A percentile compares a stretch with the other conserved stretches of the same genome.
Conservation (phyloP, 2,888 invertebrate genomes). For the Melangyna quadrimaculata region DNA sequence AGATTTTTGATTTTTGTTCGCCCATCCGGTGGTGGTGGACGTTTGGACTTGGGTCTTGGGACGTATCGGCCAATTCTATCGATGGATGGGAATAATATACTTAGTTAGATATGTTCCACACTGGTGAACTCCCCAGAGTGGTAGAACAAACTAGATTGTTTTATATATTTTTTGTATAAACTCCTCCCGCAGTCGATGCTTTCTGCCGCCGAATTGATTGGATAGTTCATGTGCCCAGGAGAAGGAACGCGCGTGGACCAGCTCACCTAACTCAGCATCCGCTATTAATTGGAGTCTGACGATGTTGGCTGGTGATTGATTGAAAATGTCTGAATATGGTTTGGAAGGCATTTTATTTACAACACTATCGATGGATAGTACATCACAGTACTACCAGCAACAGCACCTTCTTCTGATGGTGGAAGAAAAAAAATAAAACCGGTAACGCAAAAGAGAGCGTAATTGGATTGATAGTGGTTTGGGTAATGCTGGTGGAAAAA, state of each 20-base stretch:
- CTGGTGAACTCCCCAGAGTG: conserved; percentile 46
- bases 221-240: conserved; percentile 20
- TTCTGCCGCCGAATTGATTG: conserved; percentile 1
- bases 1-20: conserved; percentile 54
- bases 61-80: not conserved
- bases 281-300: conserved; percentile 70
- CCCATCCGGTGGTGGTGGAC: conserved; percentile 53
- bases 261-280: conserved; percentile 39
- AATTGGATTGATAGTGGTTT: conserved; percentile 64
- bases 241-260: conserved; percentile 65
- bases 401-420: conserved; percentile 41
- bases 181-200: conserved; percentile 27
- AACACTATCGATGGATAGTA: conserved; percentile 62
- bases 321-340: conserved; percentile 71
- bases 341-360: conserved; percentile 69
- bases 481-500: conserved; percentile 26
- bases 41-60: conserved; percentile 24
- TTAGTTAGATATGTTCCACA: conserved; percentile 53
- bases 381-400: not conserved
- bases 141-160: conserved; percentile 49
- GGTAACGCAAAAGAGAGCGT: conserved; percentile 48
- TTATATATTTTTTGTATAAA: not conserved
- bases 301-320: conserved; percentile 70
- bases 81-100: conserved; percentile 49
- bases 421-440: conserved; percentile 43